phyloP scores from a whole-genome alignment of 1,140 invertebrate species.

The Aphelinus certus region DNA sequence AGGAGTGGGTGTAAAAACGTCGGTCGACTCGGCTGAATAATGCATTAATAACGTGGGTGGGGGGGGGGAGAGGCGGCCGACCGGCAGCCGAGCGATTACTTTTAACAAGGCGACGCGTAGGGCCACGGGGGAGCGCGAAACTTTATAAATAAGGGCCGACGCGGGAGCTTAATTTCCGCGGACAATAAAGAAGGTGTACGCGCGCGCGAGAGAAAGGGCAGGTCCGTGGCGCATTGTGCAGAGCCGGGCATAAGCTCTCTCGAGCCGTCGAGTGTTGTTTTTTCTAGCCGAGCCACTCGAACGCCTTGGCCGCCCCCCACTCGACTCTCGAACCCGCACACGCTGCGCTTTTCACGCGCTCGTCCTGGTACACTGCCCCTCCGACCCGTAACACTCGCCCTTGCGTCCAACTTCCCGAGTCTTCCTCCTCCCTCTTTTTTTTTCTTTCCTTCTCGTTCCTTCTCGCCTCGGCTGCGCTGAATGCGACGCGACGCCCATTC shows the following conservation, averaged over 20 bases:
- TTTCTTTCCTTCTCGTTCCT: no score
- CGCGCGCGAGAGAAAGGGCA: neutral
- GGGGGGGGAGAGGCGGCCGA: no score
- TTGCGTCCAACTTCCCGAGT: no score
- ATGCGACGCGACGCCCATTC: no score
- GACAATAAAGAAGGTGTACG: slow-evolving; percentile 12
- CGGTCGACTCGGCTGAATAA: slow-evolving; percentile 14
- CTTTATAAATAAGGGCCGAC: slow-evolving; percentile 6
- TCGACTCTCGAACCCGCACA: neutral
- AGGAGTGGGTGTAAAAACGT: neutral
- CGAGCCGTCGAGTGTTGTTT: slow-evolving; percentile 10
- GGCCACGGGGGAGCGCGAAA: neutral
- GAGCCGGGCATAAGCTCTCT: neutral
- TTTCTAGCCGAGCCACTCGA: slow-evolving; percentile 3
- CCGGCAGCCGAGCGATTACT: slow-evolving; percentile 17
- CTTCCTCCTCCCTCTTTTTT: no score
- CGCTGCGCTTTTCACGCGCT: neutral
- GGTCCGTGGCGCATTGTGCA: neutral
- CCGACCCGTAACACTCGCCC: no score
- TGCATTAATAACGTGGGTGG: slow-evolving; percentile 6
- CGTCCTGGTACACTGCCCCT: neutral
- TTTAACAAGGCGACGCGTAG: slow-evolving; percentile 20
- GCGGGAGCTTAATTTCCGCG: slow-evolving; percentile 9
- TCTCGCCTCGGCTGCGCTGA: no score
- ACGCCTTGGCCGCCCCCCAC: neutral